phyloP scores from a whole-genome alignment of 2,888 invertebrate species.

The Hydropsyche betteni region DNA sequence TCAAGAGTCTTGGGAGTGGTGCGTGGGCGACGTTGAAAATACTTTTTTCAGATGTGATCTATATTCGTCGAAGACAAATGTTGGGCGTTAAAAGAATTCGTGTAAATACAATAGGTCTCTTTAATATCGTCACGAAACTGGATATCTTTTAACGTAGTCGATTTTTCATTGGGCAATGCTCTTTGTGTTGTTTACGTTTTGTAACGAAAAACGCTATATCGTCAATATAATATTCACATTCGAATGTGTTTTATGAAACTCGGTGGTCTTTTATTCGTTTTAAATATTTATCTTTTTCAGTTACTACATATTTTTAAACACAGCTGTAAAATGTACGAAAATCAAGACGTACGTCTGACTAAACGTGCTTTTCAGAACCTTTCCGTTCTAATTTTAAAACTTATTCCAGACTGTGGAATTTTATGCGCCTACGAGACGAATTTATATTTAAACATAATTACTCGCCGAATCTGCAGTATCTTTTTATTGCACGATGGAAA shows the following conservation, averaged over 20 bases:
- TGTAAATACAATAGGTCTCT: slow-evolving; percentile 1
- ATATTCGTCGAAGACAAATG: neutral
- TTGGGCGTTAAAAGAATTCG: slow-evolving; percentile 11
- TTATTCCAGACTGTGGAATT: slow-evolving; percentile 16
- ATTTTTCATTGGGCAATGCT: too few species aligned
- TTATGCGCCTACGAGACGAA: slow-evolving; percentile 4
- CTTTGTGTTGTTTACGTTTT: too few species aligned
- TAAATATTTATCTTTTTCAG: slow-evolving; percentile 1
- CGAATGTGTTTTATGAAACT: neutral
- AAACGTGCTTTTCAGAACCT: neutral
- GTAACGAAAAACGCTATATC: too few species aligned
- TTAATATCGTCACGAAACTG: too few species aligned
- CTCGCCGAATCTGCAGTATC: neutral
- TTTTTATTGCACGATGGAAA: neutral
- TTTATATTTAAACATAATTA: too few species aligned
- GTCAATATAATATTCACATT: too few species aligned
- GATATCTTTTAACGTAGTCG: too few species aligned
- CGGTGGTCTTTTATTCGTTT: neutral
- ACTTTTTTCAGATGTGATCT: too few species aligned
- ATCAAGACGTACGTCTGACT: slow-evolving; percentile 11
- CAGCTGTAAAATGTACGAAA: slow-evolving; percentile 21
- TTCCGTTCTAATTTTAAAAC: slow-evolving; percentile 13
- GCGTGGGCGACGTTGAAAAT: too few species aligned
- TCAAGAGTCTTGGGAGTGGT: too few species aligned
- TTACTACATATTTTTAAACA: slow-evolving; percentile 4